Percentiles rank a stretch among this genome's conserved stretches.
Conservation (phyloP, 92 coral and sea anemone species). For the Desmophyllum pertusum region DNA sequence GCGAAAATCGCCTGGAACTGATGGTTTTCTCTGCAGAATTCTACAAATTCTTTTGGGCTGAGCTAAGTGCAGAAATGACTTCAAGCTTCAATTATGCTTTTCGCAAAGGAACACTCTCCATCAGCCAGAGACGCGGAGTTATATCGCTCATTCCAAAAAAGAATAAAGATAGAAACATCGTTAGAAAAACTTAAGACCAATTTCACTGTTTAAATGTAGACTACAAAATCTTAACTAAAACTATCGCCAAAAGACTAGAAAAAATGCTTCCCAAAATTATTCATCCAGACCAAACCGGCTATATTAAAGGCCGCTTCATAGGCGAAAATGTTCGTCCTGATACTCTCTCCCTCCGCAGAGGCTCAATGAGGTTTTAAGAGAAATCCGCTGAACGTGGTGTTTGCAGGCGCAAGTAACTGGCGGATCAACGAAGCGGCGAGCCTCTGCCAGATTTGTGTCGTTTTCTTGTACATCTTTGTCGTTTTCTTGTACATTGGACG, state of each 20-base stretch:
- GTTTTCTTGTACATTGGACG: no score
- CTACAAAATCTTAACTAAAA: constrained; percentile 8
- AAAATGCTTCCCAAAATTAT: constrained; percentile 16
- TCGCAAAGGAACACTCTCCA: constrained; percentile 24
- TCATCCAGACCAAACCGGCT: constrained; percentile 34
- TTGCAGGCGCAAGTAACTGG: no score
- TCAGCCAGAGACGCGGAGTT: constrained; percentile 28
- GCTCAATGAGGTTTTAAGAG: no score
- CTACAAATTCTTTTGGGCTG: no score
- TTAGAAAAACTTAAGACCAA: constrained; percentile 25
- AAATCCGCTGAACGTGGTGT: no score
- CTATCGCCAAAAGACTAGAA: constrained; percentile 24
- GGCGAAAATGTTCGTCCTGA: constrained; percentile 34
- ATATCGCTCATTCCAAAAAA: constrained; percentile 35
- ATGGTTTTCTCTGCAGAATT: no score
- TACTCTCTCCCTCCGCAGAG: no score
- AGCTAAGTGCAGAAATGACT: background rate
- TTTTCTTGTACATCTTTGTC: no score
- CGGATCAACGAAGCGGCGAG: no score
- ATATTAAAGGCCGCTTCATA: constrained; percentile 36
- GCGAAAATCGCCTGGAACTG: constrained; percentile 28
- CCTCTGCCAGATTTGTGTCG: no score
- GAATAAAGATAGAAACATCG: background rate
- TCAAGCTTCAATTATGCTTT: constrained; percentile 41
- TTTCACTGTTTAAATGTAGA: background rate